Conservation (phyloP, 1,140 invertebrate species). For the Procambarus clarkii region DNA sequence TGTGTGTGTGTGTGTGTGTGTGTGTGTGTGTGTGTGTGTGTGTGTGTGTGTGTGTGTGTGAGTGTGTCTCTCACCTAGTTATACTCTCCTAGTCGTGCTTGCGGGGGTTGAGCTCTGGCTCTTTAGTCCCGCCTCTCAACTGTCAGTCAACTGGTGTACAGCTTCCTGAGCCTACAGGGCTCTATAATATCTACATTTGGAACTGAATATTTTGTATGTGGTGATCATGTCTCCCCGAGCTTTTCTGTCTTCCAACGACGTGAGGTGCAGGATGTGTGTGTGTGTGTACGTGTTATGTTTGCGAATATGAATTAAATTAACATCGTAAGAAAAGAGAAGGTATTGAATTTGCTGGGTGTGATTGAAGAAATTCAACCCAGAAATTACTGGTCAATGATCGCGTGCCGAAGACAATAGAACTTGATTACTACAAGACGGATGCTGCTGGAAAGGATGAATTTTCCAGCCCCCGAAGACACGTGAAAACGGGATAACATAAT, state of each 20-base stretch:
- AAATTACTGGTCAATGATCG: not conserved
- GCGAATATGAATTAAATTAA: not conserved
- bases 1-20: constrained; percentile 30
- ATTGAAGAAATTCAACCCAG: not conserved
- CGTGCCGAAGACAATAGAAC: not conserved
- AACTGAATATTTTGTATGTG: too few relatives aligned
- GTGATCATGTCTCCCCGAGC: too few relatives aligned
- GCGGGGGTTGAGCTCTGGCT: too few relatives aligned
- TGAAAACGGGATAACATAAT: not conserved
- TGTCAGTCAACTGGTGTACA: too few relatives aligned
- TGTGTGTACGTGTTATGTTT: too few relatives aligned
- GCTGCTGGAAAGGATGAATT: not conserved
- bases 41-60: constrained; percentile 23
- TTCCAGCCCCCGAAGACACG: not conserved
- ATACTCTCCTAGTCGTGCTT: too few relatives aligned
- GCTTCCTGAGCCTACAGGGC: too few relatives aligned
- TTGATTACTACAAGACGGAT: not conserved
- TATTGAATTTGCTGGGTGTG: not conserved
- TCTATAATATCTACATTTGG: too few relatives aligned
- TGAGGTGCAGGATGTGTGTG: not conserved
- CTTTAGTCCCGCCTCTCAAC: too few relatives aligned
- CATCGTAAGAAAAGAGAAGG: not conserved
- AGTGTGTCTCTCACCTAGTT: not conserved
- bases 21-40: constrained; percentile 19
- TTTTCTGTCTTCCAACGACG: too few relatives aligned